Conservation (phyloP, 2,797 vertebrate genomes). For the Eulemur coronatus region DNA sequence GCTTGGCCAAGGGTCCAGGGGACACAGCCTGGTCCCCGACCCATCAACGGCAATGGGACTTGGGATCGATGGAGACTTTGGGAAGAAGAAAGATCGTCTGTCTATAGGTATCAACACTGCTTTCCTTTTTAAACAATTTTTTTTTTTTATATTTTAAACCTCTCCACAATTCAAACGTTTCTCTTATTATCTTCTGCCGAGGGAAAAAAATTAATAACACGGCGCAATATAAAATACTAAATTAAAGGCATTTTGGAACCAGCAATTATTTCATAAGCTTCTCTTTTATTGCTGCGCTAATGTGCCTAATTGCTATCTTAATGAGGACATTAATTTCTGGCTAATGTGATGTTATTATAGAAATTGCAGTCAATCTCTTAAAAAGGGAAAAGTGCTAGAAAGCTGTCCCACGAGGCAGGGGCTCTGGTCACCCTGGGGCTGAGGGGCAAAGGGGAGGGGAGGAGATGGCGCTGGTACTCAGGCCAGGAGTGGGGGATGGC, state of each 20-base stretch:
- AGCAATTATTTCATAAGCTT: conserved; percentile 82
- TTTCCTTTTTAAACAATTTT: not conserved
- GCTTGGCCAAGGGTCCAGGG: not conserved
- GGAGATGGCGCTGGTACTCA: not conserved
- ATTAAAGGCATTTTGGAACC: conserved; percentile 82
- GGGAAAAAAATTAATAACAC: conserved; percentile 80
- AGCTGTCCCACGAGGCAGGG: conserved; percentile 51
- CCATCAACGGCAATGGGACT: not conserved
- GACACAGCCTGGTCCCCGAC: not conserved
- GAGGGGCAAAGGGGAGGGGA: conserved; percentile 7
- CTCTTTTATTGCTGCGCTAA: conserved; percentile 79
- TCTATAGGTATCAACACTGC: conserved; percentile 17
- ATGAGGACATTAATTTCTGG: conserved; percentile 83
- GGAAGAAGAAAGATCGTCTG: not conserved
- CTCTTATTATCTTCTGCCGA: conserved; percentile 79
- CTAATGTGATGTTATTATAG: conserved; percentile 82
- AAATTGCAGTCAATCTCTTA: conserved; percentile 80
- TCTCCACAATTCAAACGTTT: conserved; percentile 70
- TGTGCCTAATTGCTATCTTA: conserved; percentile 82
- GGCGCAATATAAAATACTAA: conserved; percentile 80
- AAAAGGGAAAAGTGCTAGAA: conserved; percentile 69
- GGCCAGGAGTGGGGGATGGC: not conserved
- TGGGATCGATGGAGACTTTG: fast-evolving
- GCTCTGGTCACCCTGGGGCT: conserved; percentile 61
- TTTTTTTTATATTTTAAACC: conserved; percentile 7